Evolutionary conservation across 2,113 vertebrate genomes (phyloP), one percentile per base, ranked within the genome.

Genomic region (Phaethornis superciliosus): DNA sequence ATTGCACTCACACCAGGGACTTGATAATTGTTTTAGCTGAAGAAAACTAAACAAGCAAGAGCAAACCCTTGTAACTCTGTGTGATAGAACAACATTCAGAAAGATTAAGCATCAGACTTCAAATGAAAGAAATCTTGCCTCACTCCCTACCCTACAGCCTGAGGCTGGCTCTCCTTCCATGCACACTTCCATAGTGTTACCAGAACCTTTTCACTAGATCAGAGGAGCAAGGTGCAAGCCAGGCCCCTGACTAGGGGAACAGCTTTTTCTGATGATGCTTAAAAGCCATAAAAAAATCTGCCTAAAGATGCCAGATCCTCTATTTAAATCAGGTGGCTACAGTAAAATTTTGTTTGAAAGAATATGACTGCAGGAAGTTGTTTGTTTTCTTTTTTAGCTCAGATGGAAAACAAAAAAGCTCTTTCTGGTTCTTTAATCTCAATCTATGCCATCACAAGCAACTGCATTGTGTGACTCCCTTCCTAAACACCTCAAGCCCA

Each of bases 11-110:
- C 77, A 59, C 60, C 32, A 54, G 51, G 75, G 63, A 79, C 35
- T 81, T 82, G 65, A 35, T 75, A 72, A 90, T 88, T 82, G 79
- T 94, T 94, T 91, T 91, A 55, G 59, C 85, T 83, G 10, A 68
- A 77, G 85, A 32, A 90, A 95, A 27, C 49, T 20, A 75, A 86
- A 55, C 55, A 65, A 93, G 65, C 37, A 85, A 40, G 56, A 64
- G 63, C 22, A 75, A 90, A 92, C 32, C 74, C 33, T 81, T 79
- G 37, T 67, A 84, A 33, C 52, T 42, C 63, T 15, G 15, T 67
- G 60, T 71, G 30, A 47, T 5, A 90, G 52, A 1, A 1, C 72
- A 81, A 35, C 69, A 30, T 81, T 87, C 68, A 68, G 62, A 78
- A 89, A 91, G 85, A 80, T 55, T 32, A 90, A 54, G 23, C 4